A percentile compares a stretch with the other conserved stretches of the same genome.
Conservation (phyloP, 2,113 vertebrate species). For the Sturnira hondurensis region DNA sequence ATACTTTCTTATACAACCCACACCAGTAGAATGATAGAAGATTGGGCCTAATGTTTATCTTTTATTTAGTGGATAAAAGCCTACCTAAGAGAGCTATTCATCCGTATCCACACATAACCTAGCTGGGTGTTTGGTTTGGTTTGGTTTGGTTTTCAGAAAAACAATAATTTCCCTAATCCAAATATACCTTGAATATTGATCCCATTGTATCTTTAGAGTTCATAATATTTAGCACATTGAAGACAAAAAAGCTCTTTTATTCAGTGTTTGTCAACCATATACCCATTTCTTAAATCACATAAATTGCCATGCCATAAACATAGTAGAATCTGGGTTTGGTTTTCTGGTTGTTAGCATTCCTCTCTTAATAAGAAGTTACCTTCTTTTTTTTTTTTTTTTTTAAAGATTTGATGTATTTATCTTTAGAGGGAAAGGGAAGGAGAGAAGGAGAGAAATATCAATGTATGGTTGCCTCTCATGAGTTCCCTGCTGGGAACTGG, state of each 20-base stretch:
- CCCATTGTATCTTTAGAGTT: not conserved
- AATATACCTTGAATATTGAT: not conserved
- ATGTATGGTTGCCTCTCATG: too few relatives aligned
- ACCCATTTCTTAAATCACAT: not conserved
- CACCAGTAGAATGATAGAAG: not conserved
- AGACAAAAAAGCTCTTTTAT: not conserved
- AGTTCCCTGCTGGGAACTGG: too few relatives aligned
- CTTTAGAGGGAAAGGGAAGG: too few relatives aligned
- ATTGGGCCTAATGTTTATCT: not conserved
- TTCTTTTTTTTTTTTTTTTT: too few relatives aligned
- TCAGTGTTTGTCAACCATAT: not conserved
- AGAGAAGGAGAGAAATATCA: too few relatives aligned
- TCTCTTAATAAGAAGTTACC: slow-evolving; percentile 2
- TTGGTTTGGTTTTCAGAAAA: not conserved
- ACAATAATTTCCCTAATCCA: not conserved
- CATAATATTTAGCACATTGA: not conserved
- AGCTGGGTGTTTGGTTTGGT: not conserved
- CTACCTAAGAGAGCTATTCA: not conserved
- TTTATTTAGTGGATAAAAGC: slow-evolving; percentile 27
- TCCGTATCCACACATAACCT: not conserved
- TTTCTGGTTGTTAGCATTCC: not conserved
- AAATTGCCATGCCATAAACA: not conserved
- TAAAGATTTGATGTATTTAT: too few relatives aligned
- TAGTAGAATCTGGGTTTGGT: not conserved
- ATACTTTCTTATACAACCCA: not conserved